These are phyloP conservation scores for Bicyclus anynana DNA, from an alignment of 1,140 invertebrate species.

Conservation along the genomic window DNA sequence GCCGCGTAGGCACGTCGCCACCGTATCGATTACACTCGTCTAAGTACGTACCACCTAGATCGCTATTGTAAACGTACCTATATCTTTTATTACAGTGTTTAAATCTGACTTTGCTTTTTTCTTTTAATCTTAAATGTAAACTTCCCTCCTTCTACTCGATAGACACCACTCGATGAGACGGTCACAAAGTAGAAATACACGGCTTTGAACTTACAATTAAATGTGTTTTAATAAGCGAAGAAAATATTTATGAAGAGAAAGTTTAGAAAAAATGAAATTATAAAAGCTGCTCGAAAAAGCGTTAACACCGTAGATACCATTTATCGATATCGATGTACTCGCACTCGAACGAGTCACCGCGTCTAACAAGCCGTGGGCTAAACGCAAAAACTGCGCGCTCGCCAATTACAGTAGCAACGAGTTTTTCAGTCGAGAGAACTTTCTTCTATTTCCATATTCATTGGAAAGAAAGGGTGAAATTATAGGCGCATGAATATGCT, in stretches of 20 bases:
- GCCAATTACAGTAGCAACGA: conserved; percentile 62
- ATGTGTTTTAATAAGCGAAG: too few relatives aligned
- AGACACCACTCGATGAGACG: too few relatives aligned
- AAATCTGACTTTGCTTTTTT: too few relatives aligned
- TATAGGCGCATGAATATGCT: conserved; percentile 63
- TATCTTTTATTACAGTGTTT: too few relatives aligned
- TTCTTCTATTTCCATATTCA: conserved; percentile 72
- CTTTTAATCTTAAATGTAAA: too few relatives aligned
- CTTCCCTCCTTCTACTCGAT: too few relatives aligned
- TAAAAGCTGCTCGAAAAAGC: not conserved
- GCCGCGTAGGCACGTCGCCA: not conserved
- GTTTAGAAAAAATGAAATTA: not conserved
- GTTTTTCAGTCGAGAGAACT: conserved; percentile 69
- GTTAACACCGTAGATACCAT: not conserved
- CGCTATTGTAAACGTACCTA: too few relatives aligned
- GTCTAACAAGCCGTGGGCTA: conserved; percentile 11
- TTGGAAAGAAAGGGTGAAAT: conserved; percentile 72
- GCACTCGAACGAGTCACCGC: not conserved
- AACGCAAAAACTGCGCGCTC: conserved; percentile 41
- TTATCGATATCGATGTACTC: conserved; percentile 9
- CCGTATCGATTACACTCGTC: not conserved
- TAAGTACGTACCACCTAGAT: too few relatives aligned
- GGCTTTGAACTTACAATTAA: too few relatives aligned
- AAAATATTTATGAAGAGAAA: not conserved
- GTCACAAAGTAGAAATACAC: too few relatives aligned